These are phyloP conservation scores for Clupea harengus DNA, from an alignment of 2,113 vertebrate genomes.

Conservation along the genomic window DNA sequence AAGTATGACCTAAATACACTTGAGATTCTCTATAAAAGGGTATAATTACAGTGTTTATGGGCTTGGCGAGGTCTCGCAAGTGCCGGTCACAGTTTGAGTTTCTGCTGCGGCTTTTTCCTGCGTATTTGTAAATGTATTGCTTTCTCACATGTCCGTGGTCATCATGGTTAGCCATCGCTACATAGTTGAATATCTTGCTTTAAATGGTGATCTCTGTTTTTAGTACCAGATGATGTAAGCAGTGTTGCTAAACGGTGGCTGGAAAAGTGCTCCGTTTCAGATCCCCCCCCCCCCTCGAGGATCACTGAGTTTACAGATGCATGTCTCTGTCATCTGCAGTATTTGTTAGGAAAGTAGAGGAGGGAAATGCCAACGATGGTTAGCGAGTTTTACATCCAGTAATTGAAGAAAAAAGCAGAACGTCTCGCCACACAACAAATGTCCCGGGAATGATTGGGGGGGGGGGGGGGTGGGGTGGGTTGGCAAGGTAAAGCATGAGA, in stretches of 20 bases:
- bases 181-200: background rate
- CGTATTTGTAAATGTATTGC: conserved; percentile 39
- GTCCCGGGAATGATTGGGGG: background rate
- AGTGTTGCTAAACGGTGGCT: background rate
- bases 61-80: conserved; percentile 31
- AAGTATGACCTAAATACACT: conserved; percentile 43
- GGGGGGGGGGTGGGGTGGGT: background rate
- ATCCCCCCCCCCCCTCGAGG: background rate
- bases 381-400: background rate
- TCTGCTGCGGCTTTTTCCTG: conserved; percentile 34
- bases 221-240: conserved; percentile 6
- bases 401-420: background rate
- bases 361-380: background rate
- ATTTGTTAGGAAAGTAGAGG: background rate
- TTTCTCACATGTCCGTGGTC: conserved; percentile 43
- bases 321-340: background rate
- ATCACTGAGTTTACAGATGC: background rate
- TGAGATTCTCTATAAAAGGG: conserved; percentile 41
- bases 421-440: background rate
- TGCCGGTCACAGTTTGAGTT: conserved; percentile 30
- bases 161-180: conserved; percentile 15
- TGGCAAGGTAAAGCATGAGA: background rate
- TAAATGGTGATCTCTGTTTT: conserved; percentile 8
- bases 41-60: conserved; percentile 46
- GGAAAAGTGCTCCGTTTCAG: background rate